phyloP scores from a whole-genome alignment of 1,140 invertebrate species.

The Proctacanthus coquilletti region DNA sequence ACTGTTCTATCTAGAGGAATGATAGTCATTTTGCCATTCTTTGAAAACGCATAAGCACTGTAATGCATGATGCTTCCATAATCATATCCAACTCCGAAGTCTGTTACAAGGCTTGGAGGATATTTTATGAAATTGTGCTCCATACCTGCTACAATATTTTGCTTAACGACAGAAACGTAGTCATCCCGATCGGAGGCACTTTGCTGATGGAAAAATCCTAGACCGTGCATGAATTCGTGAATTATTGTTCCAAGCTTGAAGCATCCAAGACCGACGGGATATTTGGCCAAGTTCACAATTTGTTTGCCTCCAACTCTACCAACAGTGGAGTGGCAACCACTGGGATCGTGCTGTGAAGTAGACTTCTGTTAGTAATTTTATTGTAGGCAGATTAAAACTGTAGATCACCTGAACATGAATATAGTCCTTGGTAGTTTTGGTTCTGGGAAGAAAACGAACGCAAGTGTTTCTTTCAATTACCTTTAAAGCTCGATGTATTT shows the following conservation, averaged over 20 bases:
- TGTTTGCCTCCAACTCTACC: slow-evolving; percentile 34
- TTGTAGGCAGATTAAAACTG: too few relatives aligned
- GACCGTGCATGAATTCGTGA: slow-evolving; percentile 49
- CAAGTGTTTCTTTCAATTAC: too few relatives aligned
- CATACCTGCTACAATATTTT: slow-evolving; percentile 36
- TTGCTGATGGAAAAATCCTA: slow-evolving; percentile 46
- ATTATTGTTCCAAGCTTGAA: slow-evolving; percentile 40
- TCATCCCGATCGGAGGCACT: slow-evolving; percentile 40
- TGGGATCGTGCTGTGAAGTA: too few relatives aligned
- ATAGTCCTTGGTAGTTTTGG: not conserved
- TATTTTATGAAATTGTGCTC: slow-evolving; percentile 41
- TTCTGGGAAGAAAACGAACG: not conserved
- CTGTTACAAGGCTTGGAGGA: slow-evolving; percentile 27
- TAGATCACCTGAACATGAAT: slow-evolving; percentile 3
- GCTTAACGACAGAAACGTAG: slow-evolving; percentile 37
- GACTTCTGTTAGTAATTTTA: too few relatives aligned
- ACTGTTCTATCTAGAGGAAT: slow-evolving; percentile 28
- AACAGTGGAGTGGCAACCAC: slow-evolving; percentile 38
- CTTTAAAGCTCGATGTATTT: too few relatives aligned
- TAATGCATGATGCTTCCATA: slow-evolving; percentile 68
- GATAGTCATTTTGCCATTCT: slow-evolving; percentile 52
- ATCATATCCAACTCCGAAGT: slow-evolving; percentile 40
- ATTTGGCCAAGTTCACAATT: slow-evolving; percentile 33
- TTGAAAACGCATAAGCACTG: slow-evolving; percentile 48
- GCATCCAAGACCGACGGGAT: slow-evolving; percentile 33